phyloP scores from a whole-genome alignment of 1,140 invertebrate species.

The Bombus ignitus region DNA sequence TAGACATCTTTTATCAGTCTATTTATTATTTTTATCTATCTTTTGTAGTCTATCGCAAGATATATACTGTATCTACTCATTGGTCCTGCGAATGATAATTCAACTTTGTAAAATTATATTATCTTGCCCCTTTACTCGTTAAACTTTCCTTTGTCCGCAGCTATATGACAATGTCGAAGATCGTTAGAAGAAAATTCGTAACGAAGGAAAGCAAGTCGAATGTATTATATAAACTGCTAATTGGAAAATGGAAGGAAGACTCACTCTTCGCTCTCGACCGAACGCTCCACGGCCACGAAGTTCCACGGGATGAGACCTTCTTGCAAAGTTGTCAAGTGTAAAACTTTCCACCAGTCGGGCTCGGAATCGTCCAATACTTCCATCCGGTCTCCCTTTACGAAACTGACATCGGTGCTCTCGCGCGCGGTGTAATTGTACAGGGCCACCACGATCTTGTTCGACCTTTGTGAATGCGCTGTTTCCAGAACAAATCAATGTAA shows the following conservation, averaged over 20 bases:
- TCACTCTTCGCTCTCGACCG: constrained; percentile 98
- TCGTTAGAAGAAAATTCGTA: neutral
- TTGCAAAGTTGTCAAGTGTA: constrained; percentile 91
- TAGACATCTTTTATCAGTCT: too few species aligned
- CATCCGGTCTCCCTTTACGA: constrained; percentile 95
- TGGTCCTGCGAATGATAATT: too few species aligned
- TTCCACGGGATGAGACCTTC: constrained; percentile 96
- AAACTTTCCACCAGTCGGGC: constrained; percentile 97
- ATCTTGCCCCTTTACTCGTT: neutral
- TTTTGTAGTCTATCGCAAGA: too few species aligned
- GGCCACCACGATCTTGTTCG: constrained; percentile 90
- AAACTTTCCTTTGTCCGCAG: too few species aligned
- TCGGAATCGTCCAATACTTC: constrained; percentile 95
- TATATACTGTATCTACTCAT: too few species aligned
- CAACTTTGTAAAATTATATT: too few species aligned
- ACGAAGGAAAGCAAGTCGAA: neutral
- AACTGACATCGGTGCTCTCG: constrained; percentile 95
- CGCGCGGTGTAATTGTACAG: constrained; percentile 95
- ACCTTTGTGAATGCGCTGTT: constrained; percentile 79
- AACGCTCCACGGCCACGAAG: constrained; percentile 96
- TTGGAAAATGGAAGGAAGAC: constrained; percentile 4
- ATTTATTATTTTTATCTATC: too few species aligned
- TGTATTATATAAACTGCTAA: neutral
- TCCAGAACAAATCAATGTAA: constrained; percentile 34
- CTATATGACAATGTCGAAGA: too few species aligned